Conservation (phyloP, 2,888 invertebrate genomes). For the Meghimatium bilineatum region DNA sequence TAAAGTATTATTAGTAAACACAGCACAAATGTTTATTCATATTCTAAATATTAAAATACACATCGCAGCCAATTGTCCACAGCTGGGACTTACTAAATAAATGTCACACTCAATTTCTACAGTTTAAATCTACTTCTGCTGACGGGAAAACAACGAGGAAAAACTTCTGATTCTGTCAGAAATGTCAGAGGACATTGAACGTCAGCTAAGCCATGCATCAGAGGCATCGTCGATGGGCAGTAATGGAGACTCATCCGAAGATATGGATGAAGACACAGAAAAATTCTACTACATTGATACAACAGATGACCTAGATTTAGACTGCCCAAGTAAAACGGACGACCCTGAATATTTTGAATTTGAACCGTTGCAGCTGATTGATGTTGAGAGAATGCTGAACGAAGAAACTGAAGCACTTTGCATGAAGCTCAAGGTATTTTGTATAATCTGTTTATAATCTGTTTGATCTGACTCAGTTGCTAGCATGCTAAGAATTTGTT, state of each 20-base stretch:
- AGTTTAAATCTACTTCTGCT: neutral
- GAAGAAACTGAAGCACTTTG: constrained; percentile 94
- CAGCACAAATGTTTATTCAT: too few relatives aligned
- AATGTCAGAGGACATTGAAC: constrained; percentile 50
- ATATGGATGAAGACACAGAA: constrained; percentile 65
- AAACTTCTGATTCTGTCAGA: neutral
- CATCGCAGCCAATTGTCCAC: too few relatives aligned
- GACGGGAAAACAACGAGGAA: neutral
- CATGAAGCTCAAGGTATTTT: constrained; percentile 83
- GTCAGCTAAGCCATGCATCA: constrained; percentile 51
- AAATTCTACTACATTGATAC: constrained; percentile 66
- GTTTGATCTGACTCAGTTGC: too few relatives aligned
- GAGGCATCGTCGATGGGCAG: constrained; percentile 50
- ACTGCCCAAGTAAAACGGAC: constrained; percentile 83
- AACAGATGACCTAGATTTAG: constrained; percentile 84
- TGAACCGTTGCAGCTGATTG: constrained; percentile 92
- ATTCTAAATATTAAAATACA: too few relatives aligned
- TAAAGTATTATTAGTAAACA: too few relatives aligned
- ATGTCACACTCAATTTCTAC: neutral
- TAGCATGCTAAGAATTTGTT: too few relatives aligned
- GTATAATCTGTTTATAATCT: neutral
- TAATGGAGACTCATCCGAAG: constrained; percentile 50
- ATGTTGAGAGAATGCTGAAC: constrained; percentile 87
- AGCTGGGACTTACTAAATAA: too few relatives aligned
- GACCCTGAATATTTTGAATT: constrained; percentile 95